Evolutionary conservation across 2,888 invertebrate genomes (phyloP), one percentile per base, ranked within the genome.

Genomic region (Drosophila kambysellisi): DNA sequence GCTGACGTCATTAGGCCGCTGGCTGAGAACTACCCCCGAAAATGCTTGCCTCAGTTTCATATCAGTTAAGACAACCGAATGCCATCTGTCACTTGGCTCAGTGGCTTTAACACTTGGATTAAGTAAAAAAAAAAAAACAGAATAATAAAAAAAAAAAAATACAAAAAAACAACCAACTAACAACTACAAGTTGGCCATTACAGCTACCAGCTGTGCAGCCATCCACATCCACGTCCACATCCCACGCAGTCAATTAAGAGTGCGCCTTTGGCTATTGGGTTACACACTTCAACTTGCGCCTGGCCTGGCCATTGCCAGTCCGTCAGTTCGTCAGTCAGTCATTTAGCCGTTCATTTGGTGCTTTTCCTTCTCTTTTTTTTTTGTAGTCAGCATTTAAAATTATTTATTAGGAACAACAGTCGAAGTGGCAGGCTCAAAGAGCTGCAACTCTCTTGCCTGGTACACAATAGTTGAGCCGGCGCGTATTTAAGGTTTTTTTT

Each of bases 201-300:
- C 73, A 66, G 65, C 74, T 51, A 61, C 57, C 70, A 76, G 65
- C 70, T 76, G 77, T 73, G 79, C 70, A 70, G 58, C 67, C 79
- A 70, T 41, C 64, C 62, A 50, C 64, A 61, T 62, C 60, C 39
- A 71, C 58, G 57, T 61, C 43, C 54, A 54, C 77, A 73, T 75
- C 86, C 85, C 89, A 86, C 89, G 86, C 89, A 87, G 85, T 75
- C 86, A 87, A 89, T 88, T 87, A 86, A 89, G 83, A 88, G 88
- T 80, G 84, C 82, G 89, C 84, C 76, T 79, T 76, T 66, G 77
- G 84, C 89, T 87, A 85, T 85, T 89, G 85, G 79, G 76, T 89
- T 86, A 86, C 86, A 56, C 56, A 88, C 87, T 89, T 87, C 61
- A 77, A 71, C 79, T 83, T 83, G 70, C 65, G 67, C 54, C 66